Base-by-base conservation (phyloP, 2,113 vertebrate species). In the Xiphophorus couchianus region DNA sequence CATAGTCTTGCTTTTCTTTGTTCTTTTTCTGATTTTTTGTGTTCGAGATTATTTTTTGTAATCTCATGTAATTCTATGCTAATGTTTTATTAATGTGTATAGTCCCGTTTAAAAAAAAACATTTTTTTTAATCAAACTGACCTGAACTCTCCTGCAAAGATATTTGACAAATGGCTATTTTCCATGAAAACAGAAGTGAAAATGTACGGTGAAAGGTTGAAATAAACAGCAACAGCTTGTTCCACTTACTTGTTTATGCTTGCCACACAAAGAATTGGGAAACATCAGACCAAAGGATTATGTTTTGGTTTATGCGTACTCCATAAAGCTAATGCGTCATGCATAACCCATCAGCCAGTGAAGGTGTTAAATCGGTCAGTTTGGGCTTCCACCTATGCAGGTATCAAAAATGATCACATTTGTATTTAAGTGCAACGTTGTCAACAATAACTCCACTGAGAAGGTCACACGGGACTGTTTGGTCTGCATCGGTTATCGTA, bases 401-500 rank as follows among this genome's bases (percentile, higher is more conserved):
- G 44, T 48, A 48, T 48, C 4, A 48, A 4, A 10, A 14, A 6
- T n/a, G 27, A 22, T 60, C 33, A 31, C 31, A 7, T 73, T 44
- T 30, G 5, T 15, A 8, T 72, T 44, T 27, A 3, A 75, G 71
- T 4, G 66, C 73, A 69, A 80, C 76, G 44, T 54, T 62, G 58
- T 79, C 37, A 82, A 68, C 78, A 77, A 65, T 27, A 48, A 62
- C 65, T 85, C 51, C 9, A 6, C 58, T 67, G 25, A 0, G 30
- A 48, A 31, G 69, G 66, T 62, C 39, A 65, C 71, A 81, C 5
- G 42, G 81, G 87, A 80, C 33, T 30, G 28, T n/a, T 42, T 62
- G 67, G 44, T 68, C 76, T 35, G 19, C 71, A 69, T 78, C 84
- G 35, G 48, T 83, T 77, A 84, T 48, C 44, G 12, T 82, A 84